A percentile compares a stretch with the other conserved stretches of the same genome.
These are phyloP conservation scores for Megaustenia siamemsis DNA, from an alignment of 2,888 invertebrate species.

Conservation along the genomic window DNA sequence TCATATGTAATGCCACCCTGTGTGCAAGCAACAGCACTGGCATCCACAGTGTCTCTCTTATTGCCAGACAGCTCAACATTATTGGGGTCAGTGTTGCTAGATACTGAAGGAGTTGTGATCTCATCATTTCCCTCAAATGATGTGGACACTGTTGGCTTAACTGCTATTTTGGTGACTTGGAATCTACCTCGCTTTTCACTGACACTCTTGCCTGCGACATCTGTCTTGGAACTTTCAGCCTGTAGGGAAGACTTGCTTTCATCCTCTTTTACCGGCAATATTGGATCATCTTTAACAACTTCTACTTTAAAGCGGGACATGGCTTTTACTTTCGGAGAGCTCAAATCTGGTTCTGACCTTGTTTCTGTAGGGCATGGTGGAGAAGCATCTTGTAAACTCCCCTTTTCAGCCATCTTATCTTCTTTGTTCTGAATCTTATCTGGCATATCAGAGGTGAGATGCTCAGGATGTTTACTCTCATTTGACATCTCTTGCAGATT, in stretches of 20 bases:
- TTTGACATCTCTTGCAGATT: slow-evolving; percentile 45
- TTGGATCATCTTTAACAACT: slow-evolving; percentile 67
- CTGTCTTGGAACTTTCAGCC: slow-evolving; percentile 21
- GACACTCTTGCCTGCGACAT: slow-evolving; percentile 39
- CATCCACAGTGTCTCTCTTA: slow-evolving; percentile 26
- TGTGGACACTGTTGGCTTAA: slow-evolving; percentile 45
- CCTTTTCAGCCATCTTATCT: slow-evolving; percentile 43
- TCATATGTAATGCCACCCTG: slow-evolving; percentile 40
- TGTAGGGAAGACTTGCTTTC: neutral
- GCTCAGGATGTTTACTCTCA: slow-evolving; percentile 25
- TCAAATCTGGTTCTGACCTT: slow-evolving; percentile 51
- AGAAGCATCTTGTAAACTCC: neutral
- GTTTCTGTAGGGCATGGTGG: slow-evolving; percentile 44
- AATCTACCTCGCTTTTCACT: slow-evolving; percentile 64
- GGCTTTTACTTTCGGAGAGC: slow-evolving; percentile 51
- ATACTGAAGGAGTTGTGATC: slow-evolving; percentile 40
- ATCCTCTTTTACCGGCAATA: slow-evolving; percentile 52
- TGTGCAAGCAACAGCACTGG: slow-evolving; percentile 37
- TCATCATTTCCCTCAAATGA: slow-evolving; percentile 35
- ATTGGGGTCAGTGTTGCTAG: slow-evolving; percentile 49
- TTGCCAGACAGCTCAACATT: slow-evolving; percentile 11
- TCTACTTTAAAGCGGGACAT: slow-evolving; percentile 69
- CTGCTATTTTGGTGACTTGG: slow-evolving; percentile 66
- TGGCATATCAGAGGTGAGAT: neutral
- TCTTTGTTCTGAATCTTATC: slow-evolving; percentile 32